Evolutionary conservation across 2,888 invertebrate species (phyloP).

Genomic region (Crepidodera aurea): DNA sequence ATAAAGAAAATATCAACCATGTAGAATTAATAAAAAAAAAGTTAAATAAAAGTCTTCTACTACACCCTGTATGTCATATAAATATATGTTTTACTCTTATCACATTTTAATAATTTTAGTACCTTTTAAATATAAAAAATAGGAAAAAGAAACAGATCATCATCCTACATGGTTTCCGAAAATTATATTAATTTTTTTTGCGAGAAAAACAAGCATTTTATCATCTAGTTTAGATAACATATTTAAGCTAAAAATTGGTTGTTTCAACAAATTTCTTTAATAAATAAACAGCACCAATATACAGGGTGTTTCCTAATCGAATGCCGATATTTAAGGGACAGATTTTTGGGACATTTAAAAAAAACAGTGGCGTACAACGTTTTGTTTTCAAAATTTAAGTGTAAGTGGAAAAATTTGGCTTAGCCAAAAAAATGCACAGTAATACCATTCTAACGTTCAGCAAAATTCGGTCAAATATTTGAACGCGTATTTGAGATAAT

Average conservation of each 20-base stretch:
- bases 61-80: constrained; percentile 7
- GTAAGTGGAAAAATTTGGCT: too few relatives aligned
- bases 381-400: too few relatives aligned
- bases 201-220: background rate
- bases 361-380: too few relatives aligned
- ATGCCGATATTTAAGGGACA: too few relatives aligned
- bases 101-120: constrained; percentile 2
- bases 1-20: constrained; percentile 5
- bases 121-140: background rate
- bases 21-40: constrained; percentile 3
- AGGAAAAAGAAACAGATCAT: background rate
- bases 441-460: too few relatives aligned
- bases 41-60: constrained; percentile 2
- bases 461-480: too few relatives aligned
- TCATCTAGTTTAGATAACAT: background rate
- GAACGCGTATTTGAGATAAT: too few relatives aligned
- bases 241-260: background rate
- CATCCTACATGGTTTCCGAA: constrained; percentile 1
- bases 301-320: too few relatives aligned
- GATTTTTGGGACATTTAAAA: too few relatives aligned
- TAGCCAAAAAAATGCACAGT: too few relatives aligned
- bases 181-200: constrained; percentile 2
- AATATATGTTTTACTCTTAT: background rate
- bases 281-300: background rate
- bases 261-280: background rate